phyloP scores from a whole-genome alignment of 2,888 invertebrate species.

The Eumerus sabulonum region DNA sequence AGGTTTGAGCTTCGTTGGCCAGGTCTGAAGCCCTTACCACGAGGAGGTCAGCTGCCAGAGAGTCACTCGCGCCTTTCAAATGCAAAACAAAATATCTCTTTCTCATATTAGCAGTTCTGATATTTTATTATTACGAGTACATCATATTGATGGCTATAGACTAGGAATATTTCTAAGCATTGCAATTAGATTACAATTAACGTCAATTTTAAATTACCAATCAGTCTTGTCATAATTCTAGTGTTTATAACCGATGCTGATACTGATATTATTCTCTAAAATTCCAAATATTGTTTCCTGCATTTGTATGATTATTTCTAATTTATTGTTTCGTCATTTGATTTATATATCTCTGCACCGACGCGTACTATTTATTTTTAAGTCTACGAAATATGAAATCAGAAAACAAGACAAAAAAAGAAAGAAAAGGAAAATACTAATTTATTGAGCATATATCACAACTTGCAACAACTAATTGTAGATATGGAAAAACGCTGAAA shows the following conservation, averaged over 20 bases:
- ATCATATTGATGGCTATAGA: too few relatives aligned
- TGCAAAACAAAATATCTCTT: neutral
- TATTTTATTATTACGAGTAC: constrained; percentile 44
- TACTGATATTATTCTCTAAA: constrained; percentile 58
- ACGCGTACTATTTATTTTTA: constrained; percentile 42
- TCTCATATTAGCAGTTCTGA: constrained; percentile 39
- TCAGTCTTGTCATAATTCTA: constrained; percentile 67
- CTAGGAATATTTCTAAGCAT: constrained; percentile 56
- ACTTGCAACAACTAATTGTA: constrained; percentile 59
- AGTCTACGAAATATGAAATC: too few relatives aligned
- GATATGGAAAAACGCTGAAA: constrained; percentile 57
- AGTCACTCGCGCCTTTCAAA: too few relatives aligned
- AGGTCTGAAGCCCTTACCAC: too few relatives aligned
- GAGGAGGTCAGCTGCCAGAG: too few relatives aligned
- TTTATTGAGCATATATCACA: constrained; percentile 69
- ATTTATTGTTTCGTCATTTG: constrained; percentile 31
- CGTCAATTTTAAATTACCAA: constrained; percentile 65
- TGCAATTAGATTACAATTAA: constrained; percentile 65
- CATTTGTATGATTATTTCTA: constrained; percentile 17
- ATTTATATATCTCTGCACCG: neutral
- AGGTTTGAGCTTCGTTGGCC: too few relatives aligned
- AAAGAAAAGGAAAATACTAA: too few relatives aligned
- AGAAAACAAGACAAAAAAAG: too few relatives aligned
- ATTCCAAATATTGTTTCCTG: constrained; percentile 24
- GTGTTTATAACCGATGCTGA: constrained; percentile 62